Base-by-base conservation (phyloP, 2,888 invertebrate species). In the Tachina lurida region DNA sequence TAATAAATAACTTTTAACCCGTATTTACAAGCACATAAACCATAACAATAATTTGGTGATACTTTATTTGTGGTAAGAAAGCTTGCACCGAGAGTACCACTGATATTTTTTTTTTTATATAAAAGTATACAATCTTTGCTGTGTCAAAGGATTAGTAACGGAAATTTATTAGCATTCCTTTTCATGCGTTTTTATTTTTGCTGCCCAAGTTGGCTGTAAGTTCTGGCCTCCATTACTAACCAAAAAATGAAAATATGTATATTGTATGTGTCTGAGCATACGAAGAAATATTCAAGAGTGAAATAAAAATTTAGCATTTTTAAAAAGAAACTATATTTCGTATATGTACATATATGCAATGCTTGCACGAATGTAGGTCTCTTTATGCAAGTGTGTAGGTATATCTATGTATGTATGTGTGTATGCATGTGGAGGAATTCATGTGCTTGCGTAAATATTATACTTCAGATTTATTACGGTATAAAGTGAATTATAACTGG, bases 71-170 rank as follows among this genome's bases (percentile, higher is more conserved):
- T 49, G 49, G 52, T 45, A 60, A 17, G 43, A 39, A 68, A 31
- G 31, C 49, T 63, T 78, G 62, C 83, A 62, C 41, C 63, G 68
- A 43, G 45, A 67, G 60, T 45, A 47, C 10, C 62, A 62, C 13
- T 80, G 10, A 10, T 43, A 49, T 71, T 60, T 65, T 47, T 65
- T 47, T 60, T 31, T 13, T 10, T 65, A n/a, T 31, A 56, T 52
- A 49, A 39, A 17, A 67, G 43, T 65, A 52, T 54, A 73, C 56
- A 80, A 67, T 76, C 79, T 41, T 79, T 79, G 71, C 84, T 82
- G 79, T 87, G 77, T 82, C 87, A 87, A 87, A 86, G 87, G 87
- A 87, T 87, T 87, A 87, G 84, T 79, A 84, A 77, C 68, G 68
- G 56, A 82, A 82, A 87, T 87, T 87, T 87, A 87, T 87, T 86